A percentile compares a stretch with the other conserved stretches of the same genome.
These are phyloP conservation scores for Numida meleagris DNA, from an alignment of 2,113 vertebrate species.

Conservation along the genomic window DNA sequence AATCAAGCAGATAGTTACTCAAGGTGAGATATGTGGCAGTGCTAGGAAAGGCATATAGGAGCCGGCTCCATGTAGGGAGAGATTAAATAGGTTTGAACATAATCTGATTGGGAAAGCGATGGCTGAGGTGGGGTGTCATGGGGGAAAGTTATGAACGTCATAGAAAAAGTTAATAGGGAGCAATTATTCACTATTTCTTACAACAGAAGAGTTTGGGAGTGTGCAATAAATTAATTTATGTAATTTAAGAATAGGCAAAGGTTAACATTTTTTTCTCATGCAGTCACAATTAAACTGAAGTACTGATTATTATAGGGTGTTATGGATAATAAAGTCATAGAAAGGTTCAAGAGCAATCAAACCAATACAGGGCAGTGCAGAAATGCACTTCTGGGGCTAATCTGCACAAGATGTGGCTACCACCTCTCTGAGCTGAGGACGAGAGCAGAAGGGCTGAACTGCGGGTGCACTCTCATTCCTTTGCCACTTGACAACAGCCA, in stretches of 20 bases:
- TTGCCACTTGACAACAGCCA: background rate
- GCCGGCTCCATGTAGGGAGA: background rate
- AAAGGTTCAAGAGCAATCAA: constrained; percentile 41
- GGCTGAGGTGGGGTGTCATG: background rate
- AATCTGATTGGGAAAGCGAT: background rate
- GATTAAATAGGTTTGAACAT: background rate
- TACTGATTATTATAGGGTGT: background rate
- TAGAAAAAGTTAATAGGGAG: background rate
- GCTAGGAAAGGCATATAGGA: background rate
- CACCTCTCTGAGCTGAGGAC: background rate
- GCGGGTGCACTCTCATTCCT: background rate
- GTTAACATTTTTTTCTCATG: background rate
- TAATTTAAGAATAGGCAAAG: constrained; percentile 28
- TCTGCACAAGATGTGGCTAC: background rate
- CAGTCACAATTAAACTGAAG: background rate
- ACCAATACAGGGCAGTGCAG: background rate
- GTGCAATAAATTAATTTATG: constrained; percentile 24
- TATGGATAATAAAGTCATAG: background rate
- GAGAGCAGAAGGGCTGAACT: background rate
- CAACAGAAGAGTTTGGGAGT: background rate
- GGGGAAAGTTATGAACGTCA: background rate
- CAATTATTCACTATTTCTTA: background rate
- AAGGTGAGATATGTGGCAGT: background rate
- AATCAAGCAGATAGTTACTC: constrained; percentile 14
- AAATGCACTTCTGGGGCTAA: background rate